These are phyloP conservation scores for Hoplodrina ambigua DNA, from an alignment of 2,888 invertebrate species.

Conservation along the genomic window DNA sequence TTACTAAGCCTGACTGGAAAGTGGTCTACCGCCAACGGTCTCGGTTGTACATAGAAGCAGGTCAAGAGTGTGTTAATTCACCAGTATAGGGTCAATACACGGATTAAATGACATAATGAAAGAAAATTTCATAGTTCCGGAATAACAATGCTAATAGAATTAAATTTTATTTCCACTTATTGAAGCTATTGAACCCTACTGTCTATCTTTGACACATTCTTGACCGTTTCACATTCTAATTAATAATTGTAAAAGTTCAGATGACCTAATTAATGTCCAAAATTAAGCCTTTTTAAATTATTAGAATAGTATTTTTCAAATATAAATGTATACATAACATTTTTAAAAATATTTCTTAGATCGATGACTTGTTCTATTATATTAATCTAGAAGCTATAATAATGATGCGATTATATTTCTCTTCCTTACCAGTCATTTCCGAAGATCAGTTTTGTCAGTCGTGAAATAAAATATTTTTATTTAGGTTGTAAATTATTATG, in stretches of 20 bases:
- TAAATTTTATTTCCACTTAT: background rate
- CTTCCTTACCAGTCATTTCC: background rate
- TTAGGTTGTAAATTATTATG: background rate
- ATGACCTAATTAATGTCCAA: background rate
- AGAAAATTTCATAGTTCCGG: background rate
- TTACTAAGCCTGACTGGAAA: background rate
- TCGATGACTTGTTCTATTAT: constrained; percentile 13
- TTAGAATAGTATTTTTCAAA: background rate
- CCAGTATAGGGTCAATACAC: background rate
- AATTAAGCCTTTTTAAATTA: background rate
- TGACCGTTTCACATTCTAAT: background rate
- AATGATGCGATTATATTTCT: background rate
- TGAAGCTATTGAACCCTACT: background rate
- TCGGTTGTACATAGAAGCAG: background rate
- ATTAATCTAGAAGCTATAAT: background rate
- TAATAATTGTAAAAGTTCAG: background rate
- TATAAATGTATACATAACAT: background rate
- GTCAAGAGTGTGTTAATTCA: background rate
- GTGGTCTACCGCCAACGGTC: background rate
- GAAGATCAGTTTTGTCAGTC: constrained; percentile 10
- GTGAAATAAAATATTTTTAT: constrained; percentile 26
- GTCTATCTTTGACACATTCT: background rate
- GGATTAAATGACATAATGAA: background rate
- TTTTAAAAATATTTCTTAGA: background rate
- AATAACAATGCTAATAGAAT: background rate